Base-by-base conservation (phyloP, 2,113 vertebrate genomes). In the Regulus satrapa region DNA sequence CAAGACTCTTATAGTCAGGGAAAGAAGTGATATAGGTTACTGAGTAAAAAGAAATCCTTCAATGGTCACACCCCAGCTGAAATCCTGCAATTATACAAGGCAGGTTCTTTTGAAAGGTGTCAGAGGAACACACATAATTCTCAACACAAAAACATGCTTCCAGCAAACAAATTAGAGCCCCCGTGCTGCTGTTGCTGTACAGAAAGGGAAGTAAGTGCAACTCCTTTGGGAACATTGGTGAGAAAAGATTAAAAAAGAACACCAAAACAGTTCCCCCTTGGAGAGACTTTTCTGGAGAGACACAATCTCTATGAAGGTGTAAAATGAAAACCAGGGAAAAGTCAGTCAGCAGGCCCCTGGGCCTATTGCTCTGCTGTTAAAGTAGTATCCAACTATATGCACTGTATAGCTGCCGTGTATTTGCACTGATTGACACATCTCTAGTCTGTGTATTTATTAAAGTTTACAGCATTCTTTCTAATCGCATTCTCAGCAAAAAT, bases 91-190 rank as follows among this genome's bases (percentile, higher is more conserved):
- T 92, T 92, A 59, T 36, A 36, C n/a, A 72, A 94, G 80, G 73
- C 75, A 86, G 67, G 45, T 61, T 81, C 38, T 87, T 83, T 41
- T 48, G 38, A 86, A 78, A 92, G 41, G 48, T 92, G 83, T 93
- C 83, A 48, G 54, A 92, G 83, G 74, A 95, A 89, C 68, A 79
- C 10, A 51, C 19, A 34, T 64, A 59, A 76, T 69, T 92, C 76
- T 95, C 13, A 59, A 72, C n/a, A 83, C 0, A 6, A 91, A 90
- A 85, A 74, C n/a, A 64, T 31, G 54, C 63, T 93, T 95, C 76
- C 56, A 97, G 82, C 21, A 88, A 93, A 80, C 40, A 93, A 88
- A 67, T 88, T 73, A 66, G n/a, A 74, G 79, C 34, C 59, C 72
- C 51, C 64, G 14, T 56, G 38, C 31, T 90, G 46, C 40, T 89